Conservation (phyloP, 1,140 invertebrate species). For the Anastrepha ludens region DNA sequence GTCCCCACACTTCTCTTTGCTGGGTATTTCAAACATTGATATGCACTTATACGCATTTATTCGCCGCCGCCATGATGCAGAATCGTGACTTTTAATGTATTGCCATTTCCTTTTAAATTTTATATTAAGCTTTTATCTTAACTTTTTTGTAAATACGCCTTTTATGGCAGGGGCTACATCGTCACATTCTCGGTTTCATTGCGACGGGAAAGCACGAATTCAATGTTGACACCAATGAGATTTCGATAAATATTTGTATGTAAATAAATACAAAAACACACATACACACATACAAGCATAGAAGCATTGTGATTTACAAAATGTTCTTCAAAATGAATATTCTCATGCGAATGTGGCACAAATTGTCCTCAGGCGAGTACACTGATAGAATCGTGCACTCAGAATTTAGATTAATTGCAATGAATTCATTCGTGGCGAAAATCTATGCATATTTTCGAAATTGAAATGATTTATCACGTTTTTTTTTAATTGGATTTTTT, state of each 20-base stretch:
- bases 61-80: not conserved
- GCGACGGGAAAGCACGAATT: not conserved
- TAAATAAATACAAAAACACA: not conserved
- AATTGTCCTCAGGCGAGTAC: too few species aligned
- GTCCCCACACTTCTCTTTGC: not conserved
- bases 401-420: too few species aligned
- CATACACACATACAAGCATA: not conserved
- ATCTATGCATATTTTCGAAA: too few species aligned
- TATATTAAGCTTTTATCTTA: not conserved
- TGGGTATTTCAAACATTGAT: not conserved
- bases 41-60: not conserved
- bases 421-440: too few species aligned
- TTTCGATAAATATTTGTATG: not conserved
- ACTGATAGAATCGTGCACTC: too few species aligned
- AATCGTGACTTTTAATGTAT: not conserved
- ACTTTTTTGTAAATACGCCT: not conserved
- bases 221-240: not conserved
- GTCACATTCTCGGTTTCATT: not conserved
- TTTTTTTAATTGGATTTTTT: too few species aligned
- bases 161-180: not conserved
- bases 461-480: too few species aligned
- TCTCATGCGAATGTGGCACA: too few species aligned
- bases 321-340: too few species aligned
- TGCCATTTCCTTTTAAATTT: not conserved
- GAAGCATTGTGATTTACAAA: too few species aligned